Conservation (phyloP, 2,888 invertebrate species). For the Drosophila picticornis region DNA sequence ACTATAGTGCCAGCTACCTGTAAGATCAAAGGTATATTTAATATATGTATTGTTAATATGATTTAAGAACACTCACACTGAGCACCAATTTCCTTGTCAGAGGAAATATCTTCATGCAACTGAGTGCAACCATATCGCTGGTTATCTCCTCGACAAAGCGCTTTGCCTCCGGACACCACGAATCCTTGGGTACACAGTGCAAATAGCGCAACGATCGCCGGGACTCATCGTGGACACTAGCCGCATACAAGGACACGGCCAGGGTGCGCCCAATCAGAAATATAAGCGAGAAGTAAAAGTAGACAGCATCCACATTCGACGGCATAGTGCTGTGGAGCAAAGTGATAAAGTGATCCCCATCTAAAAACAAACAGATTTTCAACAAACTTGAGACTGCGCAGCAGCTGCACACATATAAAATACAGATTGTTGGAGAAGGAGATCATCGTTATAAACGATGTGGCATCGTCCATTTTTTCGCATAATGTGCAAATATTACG, state of each 20-base stretch:
- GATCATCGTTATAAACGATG: constrained; percentile 86
- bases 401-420: constrained; percentile 87
- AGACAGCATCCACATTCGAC: constrained; percentile 85
- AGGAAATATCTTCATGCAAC: constrained; percentile 85
- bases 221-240: constrained; percentile 87
- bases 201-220: constrained; percentile 84
- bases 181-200: constrained; percentile 85
- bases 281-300: constrained; percentile 87
- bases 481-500: constrained; percentile 86
- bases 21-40: not conserved
- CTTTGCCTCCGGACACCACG: constrained; percentile 86
- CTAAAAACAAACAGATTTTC: not conserved
- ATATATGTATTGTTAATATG: not conserved
- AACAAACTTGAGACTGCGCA: constrained; percentile 86
- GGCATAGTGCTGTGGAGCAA: constrained; percentile 78
- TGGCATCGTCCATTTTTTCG: constrained; percentile 86
- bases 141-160: constrained; percentile 84
- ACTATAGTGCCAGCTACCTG: constrained; percentile 88
- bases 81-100: constrained; percentile 84
- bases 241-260: constrained; percentile 87
- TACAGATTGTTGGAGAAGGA: constrained; percentile 87
- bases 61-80: constrained; percentile 71
- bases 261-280: constrained; percentile 87
- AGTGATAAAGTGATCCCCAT: not conserved
- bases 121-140: constrained; percentile 83